Conservation (phyloP, 1,140 invertebrate genomes). For the Lysiphlebus fabarum region DNA sequence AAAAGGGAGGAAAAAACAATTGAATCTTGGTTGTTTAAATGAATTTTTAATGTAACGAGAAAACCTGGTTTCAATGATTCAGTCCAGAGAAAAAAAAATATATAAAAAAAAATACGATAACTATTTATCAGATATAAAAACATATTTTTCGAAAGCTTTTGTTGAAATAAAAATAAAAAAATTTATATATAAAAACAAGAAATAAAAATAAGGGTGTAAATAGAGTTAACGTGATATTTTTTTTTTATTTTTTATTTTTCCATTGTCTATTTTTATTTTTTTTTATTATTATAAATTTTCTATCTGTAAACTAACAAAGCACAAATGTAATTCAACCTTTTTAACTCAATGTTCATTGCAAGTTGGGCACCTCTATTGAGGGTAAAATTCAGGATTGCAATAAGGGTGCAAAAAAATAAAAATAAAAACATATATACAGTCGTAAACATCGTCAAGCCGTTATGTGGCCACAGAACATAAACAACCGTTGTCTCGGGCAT, state of each 20-base stretch:
- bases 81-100: background rate
- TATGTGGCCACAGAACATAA: slow-evolving; percentile 27
- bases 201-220: slow-evolving; percentile 4
- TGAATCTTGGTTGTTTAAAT: too few relatives aligned
- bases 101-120: background rate
- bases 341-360: background rate
- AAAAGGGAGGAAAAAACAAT: too few relatives aligned
- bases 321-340: background rate
- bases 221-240: background rate
- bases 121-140: background rate
- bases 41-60: too few relatives aligned
- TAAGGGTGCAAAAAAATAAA: background rate
- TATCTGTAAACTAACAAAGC: background rate
- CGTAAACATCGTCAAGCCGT: slow-evolving; percentile 41
- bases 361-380: background rate
- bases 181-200: slow-evolving; percentile 4
- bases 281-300: background rate
- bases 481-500: slow-evolving; percentile 37
- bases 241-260: background rate
- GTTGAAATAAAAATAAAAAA: slow-evolving; percentile 9
- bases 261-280: background rate
- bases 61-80: too few relatives aligned
- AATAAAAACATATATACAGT: slow-evolving; percentile 26
- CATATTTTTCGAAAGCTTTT: background rate
- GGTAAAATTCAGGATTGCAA: background rate